Evolutionary conservation across 2,888 invertebrate genomes (phyloP), one percentile per base, ranked within the genome.

Genomic region (Yponomeuta plumbellus): DNA sequence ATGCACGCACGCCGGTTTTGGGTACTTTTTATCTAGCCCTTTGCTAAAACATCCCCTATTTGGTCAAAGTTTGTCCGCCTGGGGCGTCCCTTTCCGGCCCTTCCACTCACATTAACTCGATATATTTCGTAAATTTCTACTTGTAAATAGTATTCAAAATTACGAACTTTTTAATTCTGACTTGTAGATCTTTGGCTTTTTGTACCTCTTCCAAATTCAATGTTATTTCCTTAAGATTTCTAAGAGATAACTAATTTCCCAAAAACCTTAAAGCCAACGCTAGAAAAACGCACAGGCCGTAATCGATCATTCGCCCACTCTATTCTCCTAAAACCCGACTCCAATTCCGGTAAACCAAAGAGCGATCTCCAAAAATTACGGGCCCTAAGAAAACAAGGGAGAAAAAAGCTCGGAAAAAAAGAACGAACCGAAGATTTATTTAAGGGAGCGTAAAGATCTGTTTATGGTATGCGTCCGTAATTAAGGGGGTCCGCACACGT

Each of bases 361-460:
- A 82, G 81, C 80, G 75, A 79, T 82, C 80, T 81, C 79, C 83
- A 52, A 70, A 88, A 86, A 85, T 87, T 86, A 87, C 79, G 77
- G 79, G 71, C 85, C 44, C 86, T 86, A 88, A 88, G 84, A 89
- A 88, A 89, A 89, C 84, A 87, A 64, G 44, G 67, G 81, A 17
- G 76, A 81, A 83, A 86, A 82, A 65, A 80, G 34, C 34, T 8
- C 8, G 34, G 34, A 34, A 34, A 34, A 34, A 34, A 34, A 26
- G 26, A 26, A 34, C 82, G 77, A 70, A 72, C 71, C 81, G 82
- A 88, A 89, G 91, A 91, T 91, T 90, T 91, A 91, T 90, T 90
- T 90, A 90, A 91, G 85, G 90, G 85, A 89, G 89, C 91, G 90
- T 90, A 90, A 91, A 91, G 89, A 90, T 91, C 88, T 91, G 91